A percentile compares a stretch with the other conserved stretches of the same genome.
Conservation (phyloP, 2,113 vertebrate species). For the Kryptolebias marmoratus region DNA sequence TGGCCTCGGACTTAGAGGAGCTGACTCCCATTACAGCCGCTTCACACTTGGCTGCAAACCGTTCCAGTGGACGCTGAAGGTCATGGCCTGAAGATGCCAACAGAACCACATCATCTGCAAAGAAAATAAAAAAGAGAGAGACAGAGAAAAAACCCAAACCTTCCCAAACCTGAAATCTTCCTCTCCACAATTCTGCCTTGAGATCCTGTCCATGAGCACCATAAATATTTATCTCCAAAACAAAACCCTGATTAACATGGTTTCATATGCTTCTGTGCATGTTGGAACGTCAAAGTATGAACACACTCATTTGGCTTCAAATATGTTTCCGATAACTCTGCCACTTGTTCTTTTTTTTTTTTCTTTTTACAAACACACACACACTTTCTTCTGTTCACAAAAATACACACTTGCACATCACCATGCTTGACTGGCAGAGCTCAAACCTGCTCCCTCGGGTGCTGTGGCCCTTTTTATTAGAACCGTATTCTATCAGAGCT, state of each 20-base stretch:
- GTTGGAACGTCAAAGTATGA: slow-evolving; percentile 12
- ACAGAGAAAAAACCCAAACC: too few relatives aligned
- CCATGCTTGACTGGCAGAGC: slow-evolving; percentile 70
- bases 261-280: slow-evolving; percentile 4
- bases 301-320: slow-evolving; percentile 56
- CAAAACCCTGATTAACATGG: slow-evolving; percentile 34
- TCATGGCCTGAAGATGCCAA: too few relatives aligned
- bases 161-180: too few relatives aligned
- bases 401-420: slow-evolving; percentile 41
- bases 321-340: slow-evolving; percentile 61
- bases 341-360: slow-evolving; percentile 36
- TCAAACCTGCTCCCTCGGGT: slow-evolving; percentile 72
- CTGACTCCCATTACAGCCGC: too few relatives aligned
- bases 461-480: slow-evolving; percentile 74
- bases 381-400: slow-evolving; percentile 2
- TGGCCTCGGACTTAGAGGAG: too few relatives aligned
- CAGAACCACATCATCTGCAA: too few relatives aligned
- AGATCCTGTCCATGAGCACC: too few relatives aligned
- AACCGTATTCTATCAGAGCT: slow-evolving; percentile 80
- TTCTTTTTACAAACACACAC: slow-evolving; percentile 12
- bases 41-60: too few relatives aligned
- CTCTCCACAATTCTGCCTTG: too few relatives aligned
- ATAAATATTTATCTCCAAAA: slow-evolving; percentile 9
- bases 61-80: too few relatives aligned
- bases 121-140: too few relatives aligned